phyloP scores from a whole-genome alignment of 2,113 vertebrate species.

The Leucopsar rothschildi region DNA sequence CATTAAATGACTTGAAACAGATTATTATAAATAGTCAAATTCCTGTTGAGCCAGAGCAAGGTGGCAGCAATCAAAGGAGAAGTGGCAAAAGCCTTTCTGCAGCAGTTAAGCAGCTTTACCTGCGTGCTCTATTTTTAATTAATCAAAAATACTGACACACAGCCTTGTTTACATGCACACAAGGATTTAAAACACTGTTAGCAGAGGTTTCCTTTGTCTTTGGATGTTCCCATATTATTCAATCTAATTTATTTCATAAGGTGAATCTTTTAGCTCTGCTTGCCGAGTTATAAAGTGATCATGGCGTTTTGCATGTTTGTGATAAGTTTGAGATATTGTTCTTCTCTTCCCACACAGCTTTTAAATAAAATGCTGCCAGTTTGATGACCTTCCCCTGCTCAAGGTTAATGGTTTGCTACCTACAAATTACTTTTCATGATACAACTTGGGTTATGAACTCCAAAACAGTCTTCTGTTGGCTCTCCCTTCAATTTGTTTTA shows the following conservation, averaged over 20 bases:
- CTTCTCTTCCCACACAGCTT: background rate
- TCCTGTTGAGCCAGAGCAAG: background rate
- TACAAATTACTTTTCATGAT: slow-evolving; percentile 1
- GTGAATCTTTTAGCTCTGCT: background rate
- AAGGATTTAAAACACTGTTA: background rate
- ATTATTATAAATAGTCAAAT: background rate
- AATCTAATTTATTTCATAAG: background rate
- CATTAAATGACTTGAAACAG: background rate
- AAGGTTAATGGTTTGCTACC: slow-evolving; percentile 48
- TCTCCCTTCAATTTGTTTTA: background rate
- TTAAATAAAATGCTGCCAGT: slow-evolving; percentile 13
- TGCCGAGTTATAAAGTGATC: background rate
- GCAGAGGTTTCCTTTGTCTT: background rate
- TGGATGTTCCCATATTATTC: background rate
- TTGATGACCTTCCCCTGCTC: slow-evolving; percentile 3
- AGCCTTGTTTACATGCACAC: background rate
- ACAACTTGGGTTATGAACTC: background rate
- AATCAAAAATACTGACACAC: background rate
- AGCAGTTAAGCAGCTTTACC: background rate
- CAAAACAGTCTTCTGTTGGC: background rate
- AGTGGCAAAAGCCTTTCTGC: background rate
- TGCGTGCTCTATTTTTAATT: background rate
- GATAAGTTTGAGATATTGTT: background rate
- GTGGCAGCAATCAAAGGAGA: background rate
- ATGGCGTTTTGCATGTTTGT: background rate